Conservation (phyloP, 2,888 invertebrate species). For the Auanema freiburgensis region DNA sequence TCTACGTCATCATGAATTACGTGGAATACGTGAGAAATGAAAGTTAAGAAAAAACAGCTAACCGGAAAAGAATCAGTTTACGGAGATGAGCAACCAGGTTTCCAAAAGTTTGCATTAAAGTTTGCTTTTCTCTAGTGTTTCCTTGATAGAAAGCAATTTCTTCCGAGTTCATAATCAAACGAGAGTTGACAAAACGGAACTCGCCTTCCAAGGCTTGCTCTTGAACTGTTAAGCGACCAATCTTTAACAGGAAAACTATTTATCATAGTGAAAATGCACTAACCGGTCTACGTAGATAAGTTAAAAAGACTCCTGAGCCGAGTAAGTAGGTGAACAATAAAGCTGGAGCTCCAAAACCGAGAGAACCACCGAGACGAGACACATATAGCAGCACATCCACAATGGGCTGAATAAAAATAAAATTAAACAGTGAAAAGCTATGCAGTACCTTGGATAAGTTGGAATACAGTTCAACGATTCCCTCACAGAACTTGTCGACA, state of each 20-base stretch:
- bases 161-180: slow-evolving; percentile 94
- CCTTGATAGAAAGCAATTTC: slow-evolving; percentile 77
- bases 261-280: slow-evolving; percentile 7
- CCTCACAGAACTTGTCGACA: slow-evolving; percentile 94
- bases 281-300: slow-evolving; percentile 67
- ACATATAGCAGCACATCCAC: slow-evolving; percentile 92
- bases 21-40: too few species aligned
- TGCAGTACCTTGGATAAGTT: slow-evolving; percentile 80
- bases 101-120: slow-evolving; percentile 83
- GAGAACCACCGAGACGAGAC: slow-evolving; percentile 81
- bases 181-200: slow-evolving; percentile 91
- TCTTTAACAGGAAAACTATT: slow-evolving; percentile 23
- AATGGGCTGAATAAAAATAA: slow-evolving; percentile 72
- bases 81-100: slow-evolving; percentile 72
- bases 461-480: slow-evolving; percentile 90
- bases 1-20: too few species aligned
- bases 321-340: slow-evolving; percentile 85
- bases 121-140: slow-evolving; percentile 78
- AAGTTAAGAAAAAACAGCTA: slow-evolving; percentile 4
- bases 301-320: slow-evolving; percentile 82
- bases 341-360: slow-evolving; percentile 84
- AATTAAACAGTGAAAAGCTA: not conserved
- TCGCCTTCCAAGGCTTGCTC: slow-evolving; percentile 98
- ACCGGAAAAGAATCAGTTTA: slow-evolving; percentile 47
- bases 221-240: slow-evolving; percentile 81